phyloP scores from a whole-genome alignment of 92 coral and sea anemone species.

The Desmophyllum pertusum region DNA sequence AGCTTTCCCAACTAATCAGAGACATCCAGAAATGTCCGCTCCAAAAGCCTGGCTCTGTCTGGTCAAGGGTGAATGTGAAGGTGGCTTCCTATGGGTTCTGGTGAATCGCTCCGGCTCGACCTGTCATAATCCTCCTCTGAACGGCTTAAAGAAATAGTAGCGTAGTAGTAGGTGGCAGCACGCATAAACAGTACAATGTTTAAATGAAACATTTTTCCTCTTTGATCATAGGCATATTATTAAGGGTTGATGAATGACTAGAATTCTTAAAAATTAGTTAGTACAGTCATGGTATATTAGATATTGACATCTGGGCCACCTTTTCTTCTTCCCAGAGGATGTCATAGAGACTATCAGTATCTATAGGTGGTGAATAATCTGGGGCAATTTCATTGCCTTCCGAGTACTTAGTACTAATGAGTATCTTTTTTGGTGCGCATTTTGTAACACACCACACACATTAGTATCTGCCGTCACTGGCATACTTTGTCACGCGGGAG shows the following conservation, averaged over 20 bases:
- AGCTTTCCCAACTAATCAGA: constrained; percentile 68
- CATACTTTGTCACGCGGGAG: constrained; percentile 66
- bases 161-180: neutral
- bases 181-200: too few species aligned
- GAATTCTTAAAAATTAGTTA: too few species aligned
- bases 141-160: neutral
- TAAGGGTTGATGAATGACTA: too few species aligned
- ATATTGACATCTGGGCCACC: constrained; percentile 1
- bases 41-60: too few species aligned
- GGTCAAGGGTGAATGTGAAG: constrained; percentile 57
- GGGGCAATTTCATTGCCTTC: constrained; percentile 68
- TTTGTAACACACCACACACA: constrained; percentile 69
- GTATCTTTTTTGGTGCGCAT: constrained; percentile 46
- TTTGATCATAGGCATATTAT: too few species aligned
- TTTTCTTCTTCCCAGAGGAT: constrained; percentile 3
- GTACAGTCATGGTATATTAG: too few species aligned
- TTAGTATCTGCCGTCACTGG: constrained; percentile 60
- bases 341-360: neutral
- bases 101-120: neutral
- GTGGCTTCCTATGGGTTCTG: constrained; percentile 24
- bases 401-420: constrained; percentile 51
- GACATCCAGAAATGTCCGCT: constrained; percentile 70
- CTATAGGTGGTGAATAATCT: constrained; percentile 42
- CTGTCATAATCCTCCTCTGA: neutral
- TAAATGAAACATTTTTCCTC: too few species aligned